Base-by-base conservation (phyloP, 2,113 vertebrate species). In the Phrynocephalus versicolor region DNA sequence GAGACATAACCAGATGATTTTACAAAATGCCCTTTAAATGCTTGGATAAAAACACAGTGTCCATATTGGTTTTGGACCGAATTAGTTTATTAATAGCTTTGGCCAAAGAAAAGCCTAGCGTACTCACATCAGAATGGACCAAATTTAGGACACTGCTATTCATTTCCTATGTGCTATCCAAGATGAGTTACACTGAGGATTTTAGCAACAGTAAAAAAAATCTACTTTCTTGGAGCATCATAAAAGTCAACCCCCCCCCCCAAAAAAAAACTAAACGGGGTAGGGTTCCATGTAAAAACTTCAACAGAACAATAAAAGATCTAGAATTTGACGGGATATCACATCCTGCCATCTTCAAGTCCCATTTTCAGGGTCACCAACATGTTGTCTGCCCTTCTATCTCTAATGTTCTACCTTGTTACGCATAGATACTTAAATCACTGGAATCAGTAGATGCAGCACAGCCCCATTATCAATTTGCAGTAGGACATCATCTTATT, bases 141-240 rank as follows among this genome's bases (percentile, higher is more conserved):
- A 51, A 51, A 6, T 51, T 51, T 51, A 51, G 45, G 45, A 51
- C 10, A 10, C 45, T 57, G 12, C 2, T 33, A n/a, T 12, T 78
- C 18, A 58, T 33, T 6, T 23, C 23, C 4, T 39, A 58, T 30
- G 23, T 72, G 69, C 25, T 51, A 30, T 51, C 23, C 8, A 27
- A 35, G 3, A 55, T 4, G 33, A 67, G 45, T 6, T 51, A 18
- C 45, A 19, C 14, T 27, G 33, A 30, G 15, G 37, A 25, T 2
- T 13, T 1, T 27, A 0, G 19, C 55, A 30, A 41, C 5, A 1
- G 13, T 39, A 2, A 6, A n/a, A n/a, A n/a, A n/a, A n/a, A n/a
- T n/a, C n/a, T n/a, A n/a, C n/a, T n/a, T n/a, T n/a, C n/a, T n/a
- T n/a, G n/a, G n/a, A n/a, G n/a, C n/a, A n/a, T n/a, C n/a, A n/a